Evolutionary conservation across 1,140 invertebrate genomes (phyloP), one percentile per base, ranked within the genome.

Genomic region (Nephila pilipes): DNA sequence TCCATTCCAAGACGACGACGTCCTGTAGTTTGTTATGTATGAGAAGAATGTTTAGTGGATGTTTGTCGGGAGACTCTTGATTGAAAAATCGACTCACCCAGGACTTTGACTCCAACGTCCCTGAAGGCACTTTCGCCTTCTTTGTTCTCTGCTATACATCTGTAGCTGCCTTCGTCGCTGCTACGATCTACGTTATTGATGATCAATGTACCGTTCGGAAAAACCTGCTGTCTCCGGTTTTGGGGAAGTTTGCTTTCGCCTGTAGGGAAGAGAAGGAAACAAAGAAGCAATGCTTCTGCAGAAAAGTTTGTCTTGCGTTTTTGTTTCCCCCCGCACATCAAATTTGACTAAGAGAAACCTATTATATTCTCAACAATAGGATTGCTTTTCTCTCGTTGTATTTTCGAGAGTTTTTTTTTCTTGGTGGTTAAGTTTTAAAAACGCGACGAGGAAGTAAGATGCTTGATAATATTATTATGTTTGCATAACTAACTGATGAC

Each of bases 161-260:
- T 98, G 96, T 99, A 99, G 0, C 97, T 97, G 3, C 98, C 98
- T 95, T 99, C 98, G 96, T 99, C 99, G 92, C 97, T 97, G 94
- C 97, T 96, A 55, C 98, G 96, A 95, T 99, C 98, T 1, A 99
- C 98, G 95, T 98, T 98, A 95, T 99, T 97, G 94, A 99, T 99
- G 90, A 99, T 98, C 1, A 99, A 96, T 0, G 98, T 99, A 89
- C 98, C 98, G 95, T 99, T 99, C 54, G 97, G 97, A 83, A 95
- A 95, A 10, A 96, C 95, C 22, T 94, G 94, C 58, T 96, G 95
- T 25, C 96, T 94, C 16, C 96, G 94, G 88, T 95, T 96, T 18
- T 95, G 93, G 8, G 95, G 95, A 79, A 96, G 94, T 36, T 97
- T 96, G 95, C 97, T 90, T 16, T 97, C 18, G 97, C 97, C 95